A percentile compares a stretch with the other conserved stretches of the same genome.
phyloP scores from a whole-genome alignment of 2,888 invertebrate species.

The Griposia aprilina region DNA sequence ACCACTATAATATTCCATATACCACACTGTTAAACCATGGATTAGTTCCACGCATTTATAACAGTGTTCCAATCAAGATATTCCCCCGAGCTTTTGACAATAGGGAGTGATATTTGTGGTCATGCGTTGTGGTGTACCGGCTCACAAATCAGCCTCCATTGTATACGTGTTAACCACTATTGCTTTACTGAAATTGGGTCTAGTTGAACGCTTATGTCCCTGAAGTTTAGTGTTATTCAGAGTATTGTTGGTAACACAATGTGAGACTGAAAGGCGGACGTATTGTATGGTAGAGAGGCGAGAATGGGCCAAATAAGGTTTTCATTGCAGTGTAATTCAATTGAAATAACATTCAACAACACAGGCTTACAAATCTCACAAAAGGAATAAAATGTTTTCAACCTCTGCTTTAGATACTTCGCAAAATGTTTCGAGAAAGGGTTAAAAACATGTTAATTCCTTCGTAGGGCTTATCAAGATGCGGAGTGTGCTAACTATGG shows the following conservation, averaged over 20 bases:
- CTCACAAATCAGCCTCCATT: constrained; percentile 71
- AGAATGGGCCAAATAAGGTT: constrained; percentile 33
- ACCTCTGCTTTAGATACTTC: neutral
- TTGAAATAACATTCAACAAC: constrained; percentile 35
- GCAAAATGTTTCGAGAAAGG: neutral
- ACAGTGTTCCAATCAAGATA: constrained; percentile 69
- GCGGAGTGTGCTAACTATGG: neutral
- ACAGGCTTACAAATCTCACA: constrained; percentile 15
- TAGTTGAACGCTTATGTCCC: constrained; percentile 64
- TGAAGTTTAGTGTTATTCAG: constrained; percentile 63
- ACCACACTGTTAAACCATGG: constrained; percentile 44
- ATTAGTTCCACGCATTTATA: constrained; percentile 56
- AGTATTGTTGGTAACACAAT: constrained; percentile 58
- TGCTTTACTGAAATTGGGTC: constrained; percentile 65
- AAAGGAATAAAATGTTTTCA: constrained; percentile 17
- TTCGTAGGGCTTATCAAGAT: neutral
- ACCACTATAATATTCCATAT: constrained; percentile 30
- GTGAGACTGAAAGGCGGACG: constrained; percentile 36
- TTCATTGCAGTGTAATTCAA: constrained; percentile 46
- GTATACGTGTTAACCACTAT: constrained; percentile 66
- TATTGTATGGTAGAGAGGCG: constrained; percentile 17
- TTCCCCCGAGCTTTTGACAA: constrained; percentile 60
- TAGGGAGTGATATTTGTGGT: constrained; percentile 68
- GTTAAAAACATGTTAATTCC: neutral
- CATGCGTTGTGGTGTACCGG: constrained; percentile 60